phyloP scores from a whole-genome alignment of 64 coral and sea anemone species.

The Stylophora pistillata region DNA sequence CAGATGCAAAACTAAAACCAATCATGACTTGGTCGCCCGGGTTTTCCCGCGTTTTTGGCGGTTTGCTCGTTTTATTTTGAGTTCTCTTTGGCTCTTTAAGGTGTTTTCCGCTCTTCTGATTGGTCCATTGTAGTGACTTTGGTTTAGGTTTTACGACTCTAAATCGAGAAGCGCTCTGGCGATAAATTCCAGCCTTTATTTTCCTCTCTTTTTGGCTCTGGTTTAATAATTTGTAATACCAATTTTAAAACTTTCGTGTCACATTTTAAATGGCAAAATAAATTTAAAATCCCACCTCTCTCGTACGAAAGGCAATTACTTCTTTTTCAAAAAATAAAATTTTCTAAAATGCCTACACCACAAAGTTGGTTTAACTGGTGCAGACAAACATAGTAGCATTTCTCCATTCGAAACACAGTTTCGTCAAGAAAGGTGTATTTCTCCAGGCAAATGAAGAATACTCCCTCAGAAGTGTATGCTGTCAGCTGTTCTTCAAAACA shows the following conservation, averaged over 20 bases:
- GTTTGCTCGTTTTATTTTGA: too few relatives aligned
- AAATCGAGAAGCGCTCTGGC: too few relatives aligned
- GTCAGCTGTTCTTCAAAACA: slow-evolving; percentile 67
- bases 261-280: not conserved
- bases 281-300: not conserved
- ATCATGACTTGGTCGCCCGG: too few relatives aligned
- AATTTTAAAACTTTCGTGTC: not conserved
- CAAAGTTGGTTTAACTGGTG: too few relatives aligned
- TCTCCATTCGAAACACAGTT: not conserved
- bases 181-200: not conserved
- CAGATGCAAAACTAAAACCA: too few relatives aligned
- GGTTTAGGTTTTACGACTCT: too few relatives aligned
- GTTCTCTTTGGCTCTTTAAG: too few relatives aligned
- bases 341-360: too few relatives aligned
- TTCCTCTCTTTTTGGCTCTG: too few relatives aligned
- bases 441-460: not conserved
- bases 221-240: not conserved
- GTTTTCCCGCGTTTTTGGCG: too few relatives aligned
- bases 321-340: not conserved
- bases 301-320: not conserved
- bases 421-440: not conserved
- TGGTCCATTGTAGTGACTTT: too few relatives aligned
- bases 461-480: not conserved
- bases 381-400: not conserved
- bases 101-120: too few relatives aligned